Conservation (phyloP, 2,797 vertebrate species). For the Ptychobarbus kaznakovi region DNA sequence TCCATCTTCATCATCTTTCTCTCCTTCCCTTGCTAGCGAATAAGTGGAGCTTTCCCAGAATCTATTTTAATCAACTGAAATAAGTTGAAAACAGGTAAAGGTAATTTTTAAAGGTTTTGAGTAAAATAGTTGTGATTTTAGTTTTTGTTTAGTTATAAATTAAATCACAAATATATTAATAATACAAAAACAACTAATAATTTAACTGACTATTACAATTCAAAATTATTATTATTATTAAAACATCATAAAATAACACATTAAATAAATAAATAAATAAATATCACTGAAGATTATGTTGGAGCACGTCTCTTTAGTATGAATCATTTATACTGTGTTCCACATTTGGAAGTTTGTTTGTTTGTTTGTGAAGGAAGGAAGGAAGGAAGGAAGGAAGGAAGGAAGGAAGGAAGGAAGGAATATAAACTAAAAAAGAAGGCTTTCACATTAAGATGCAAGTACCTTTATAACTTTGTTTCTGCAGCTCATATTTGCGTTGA, state of each 20-base stretch:
- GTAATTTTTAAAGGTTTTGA: neutral
- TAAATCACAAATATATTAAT: neutral
- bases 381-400: too few species aligned
- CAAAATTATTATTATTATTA: too few species aligned
- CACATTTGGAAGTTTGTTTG: too few species aligned
- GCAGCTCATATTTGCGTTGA: neutral
- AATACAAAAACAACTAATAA: too few species aligned
- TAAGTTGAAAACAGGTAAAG: neutral
- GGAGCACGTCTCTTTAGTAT: neutral
- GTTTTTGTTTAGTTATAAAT: neutral
- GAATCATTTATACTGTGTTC: neutral
- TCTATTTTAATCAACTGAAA: neutral
- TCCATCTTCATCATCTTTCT: too few species aligned
- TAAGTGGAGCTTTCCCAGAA: neutral
- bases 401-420: too few species aligned
- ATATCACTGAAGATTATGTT: too few species aligned
- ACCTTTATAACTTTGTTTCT: neutral
- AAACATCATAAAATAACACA: too few species aligned
- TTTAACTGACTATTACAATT: too few species aligned
- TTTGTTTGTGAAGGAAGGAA: too few species aligned
- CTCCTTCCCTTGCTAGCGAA: too few species aligned
- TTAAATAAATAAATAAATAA: too few species aligned
- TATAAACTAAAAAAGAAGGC: neutral
- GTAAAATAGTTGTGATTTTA: neutral
- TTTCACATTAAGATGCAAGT: neutral